phyloP scores from a whole-genome alignment of 2,888 invertebrate genomes.

The Argynnis bischoffii region DNA sequence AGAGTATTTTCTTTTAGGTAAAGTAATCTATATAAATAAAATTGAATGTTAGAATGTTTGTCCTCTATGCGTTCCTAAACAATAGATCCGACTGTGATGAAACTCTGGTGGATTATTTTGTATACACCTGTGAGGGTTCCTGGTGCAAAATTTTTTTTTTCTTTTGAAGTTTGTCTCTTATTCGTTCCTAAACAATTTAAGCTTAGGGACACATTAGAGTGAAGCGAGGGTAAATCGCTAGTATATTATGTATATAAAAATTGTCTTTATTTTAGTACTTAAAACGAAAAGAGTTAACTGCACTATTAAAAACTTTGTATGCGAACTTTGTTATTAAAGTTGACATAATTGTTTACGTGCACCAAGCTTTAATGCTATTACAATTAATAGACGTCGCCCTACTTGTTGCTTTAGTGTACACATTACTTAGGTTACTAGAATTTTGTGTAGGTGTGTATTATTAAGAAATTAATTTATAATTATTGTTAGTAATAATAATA shows the following conservation, averaged over 20 bases:
- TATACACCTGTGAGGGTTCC: no score
- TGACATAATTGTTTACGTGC: slow-evolving; percentile 37
- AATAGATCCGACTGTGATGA: no score
- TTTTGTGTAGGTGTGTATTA: slow-evolving; percentile 8
- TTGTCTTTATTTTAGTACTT: slow-evolving; percentile 26
- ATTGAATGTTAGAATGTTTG: no score
- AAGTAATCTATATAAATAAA: no score
- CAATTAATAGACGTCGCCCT: slow-evolving; percentile 35
- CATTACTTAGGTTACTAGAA: background rate
- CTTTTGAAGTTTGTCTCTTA: no score
- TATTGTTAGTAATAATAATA: slow-evolving; percentile 2
- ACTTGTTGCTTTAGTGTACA: slow-evolving; percentile 32
- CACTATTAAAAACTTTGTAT: slow-evolving; percentile 42
- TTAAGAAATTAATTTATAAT: background rate
- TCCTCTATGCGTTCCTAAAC: no score
- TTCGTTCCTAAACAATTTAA: background rate
- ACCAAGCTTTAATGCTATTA: slow-evolving; percentile 37
- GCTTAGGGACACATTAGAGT: background rate
- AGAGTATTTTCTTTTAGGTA: no score
- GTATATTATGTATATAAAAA: background rate
- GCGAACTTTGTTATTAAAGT: slow-evolving; percentile 40
- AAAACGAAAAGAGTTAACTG: slow-evolving; percentile 36
- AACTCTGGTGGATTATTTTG: no score
- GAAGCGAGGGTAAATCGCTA: background rate
- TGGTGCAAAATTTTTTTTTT: no score